Conservation (phyloP, 2,888 invertebrate species). For the Lampropteryx suffumata region DNA sequence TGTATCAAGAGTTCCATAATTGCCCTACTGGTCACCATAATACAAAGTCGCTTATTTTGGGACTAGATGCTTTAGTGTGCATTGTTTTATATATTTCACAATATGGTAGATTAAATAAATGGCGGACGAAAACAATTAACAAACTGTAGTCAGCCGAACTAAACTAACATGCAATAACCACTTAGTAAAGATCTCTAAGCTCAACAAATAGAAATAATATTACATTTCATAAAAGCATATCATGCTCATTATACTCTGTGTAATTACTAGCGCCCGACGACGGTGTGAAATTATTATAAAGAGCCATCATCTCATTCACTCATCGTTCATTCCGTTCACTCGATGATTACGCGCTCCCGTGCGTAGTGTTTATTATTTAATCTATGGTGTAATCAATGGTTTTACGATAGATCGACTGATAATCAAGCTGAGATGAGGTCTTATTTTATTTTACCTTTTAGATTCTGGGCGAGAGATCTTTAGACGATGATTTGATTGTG, state of each 20-base stretch:
- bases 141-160: not conserved
- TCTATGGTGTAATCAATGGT: constrained; percentile 15
- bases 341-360: constrained; percentile 20
- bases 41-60: too few species aligned
- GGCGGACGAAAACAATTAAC: constrained; percentile 12
- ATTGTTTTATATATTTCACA: too few species aligned
- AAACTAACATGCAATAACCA: not conserved
- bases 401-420: constrained; percentile 12
- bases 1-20: too few species aligned
- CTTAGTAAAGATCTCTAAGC: constrained; percentile 7
- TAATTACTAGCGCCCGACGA: constrained; percentile 14
- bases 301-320: constrained; percentile 24
- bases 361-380: constrained; percentile 7
- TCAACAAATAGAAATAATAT: constrained; percentile 44
- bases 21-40: too few species aligned
- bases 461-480: not conserved
- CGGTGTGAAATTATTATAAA: constrained; percentile 33
- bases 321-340: constrained; percentile 24
- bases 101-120: too few species aligned
- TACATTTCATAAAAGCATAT: constrained; percentile 32
- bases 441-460: constrained; percentile 1
- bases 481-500: not conserved
- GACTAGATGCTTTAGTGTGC: too few species aligned
- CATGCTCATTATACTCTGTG: constrained; percentile 10
- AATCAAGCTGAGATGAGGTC: not conserved